These are phyloP conservation scores for Drosophila grimshawi DNA, from an alignment of 1,140 invertebrate genomes.

Conservation along the genomic window DNA sequence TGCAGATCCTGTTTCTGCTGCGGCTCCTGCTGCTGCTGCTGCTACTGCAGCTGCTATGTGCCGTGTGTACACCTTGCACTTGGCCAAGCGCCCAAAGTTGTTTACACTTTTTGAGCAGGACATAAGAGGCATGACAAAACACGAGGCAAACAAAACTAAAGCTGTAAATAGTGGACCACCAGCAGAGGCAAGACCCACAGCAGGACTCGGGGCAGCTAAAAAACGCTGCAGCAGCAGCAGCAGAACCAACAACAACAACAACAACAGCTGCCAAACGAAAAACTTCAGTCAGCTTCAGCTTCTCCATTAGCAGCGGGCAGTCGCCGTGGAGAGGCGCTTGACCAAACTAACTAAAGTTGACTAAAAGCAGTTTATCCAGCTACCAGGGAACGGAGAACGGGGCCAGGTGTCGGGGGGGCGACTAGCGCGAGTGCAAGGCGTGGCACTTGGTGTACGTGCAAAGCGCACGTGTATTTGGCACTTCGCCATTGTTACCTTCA, in stretches of 20 bases:
- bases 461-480: conserved; percentile 72
- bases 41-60: conserved; percentile 30
- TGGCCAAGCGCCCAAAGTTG: conserved; percentile 78
- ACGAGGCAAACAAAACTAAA: conserved; percentile 78
- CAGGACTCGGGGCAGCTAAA: conserved; percentile 16
- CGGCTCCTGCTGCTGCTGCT: not conserved
- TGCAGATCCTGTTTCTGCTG: conserved; percentile 33
- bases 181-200: conserved; percentile 20
- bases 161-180: conserved; percentile 77
- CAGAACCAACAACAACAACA: no score
- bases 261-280: not conserved
- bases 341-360: conserved; percentile 81
- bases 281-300: conserved; percentile 48
- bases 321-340: conserved; percentile 35
- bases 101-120: conserved; percentile 78
- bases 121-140: conserved; percentile 81
- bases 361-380: conserved; percentile 78
- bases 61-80: conserved; percentile 70
- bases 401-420: no score
- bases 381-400: not conserved
- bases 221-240: conserved; percentile 34
- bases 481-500: conserved; percentile 75
- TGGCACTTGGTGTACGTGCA: conserved; percentile 51
- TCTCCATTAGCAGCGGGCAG: conserved; percentile 59
- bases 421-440: conserved; percentile 8